Evolutionary conservation across 2,888 invertebrate genomes (phyloP).

Genomic region (Zaprionus bogoriensis): DNA sequence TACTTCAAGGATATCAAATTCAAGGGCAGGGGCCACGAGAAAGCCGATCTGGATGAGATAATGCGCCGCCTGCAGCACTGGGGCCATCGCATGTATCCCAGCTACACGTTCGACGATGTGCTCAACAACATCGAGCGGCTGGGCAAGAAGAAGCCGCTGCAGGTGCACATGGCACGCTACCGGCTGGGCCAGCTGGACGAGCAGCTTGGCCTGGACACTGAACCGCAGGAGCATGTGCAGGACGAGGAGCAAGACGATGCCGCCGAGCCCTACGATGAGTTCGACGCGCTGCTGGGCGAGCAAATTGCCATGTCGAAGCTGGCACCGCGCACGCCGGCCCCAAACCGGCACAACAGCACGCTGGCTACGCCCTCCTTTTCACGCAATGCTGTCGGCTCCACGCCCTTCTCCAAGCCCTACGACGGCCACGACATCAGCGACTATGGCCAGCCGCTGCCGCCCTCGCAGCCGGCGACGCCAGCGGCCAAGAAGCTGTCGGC

Average conservation of each 20-base stretch:
- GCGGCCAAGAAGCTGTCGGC: slow-evolving; percentile 83
- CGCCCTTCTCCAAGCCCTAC: slow-evolving; percentile 62
- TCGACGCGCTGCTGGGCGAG: slow-evolving; percentile 86
- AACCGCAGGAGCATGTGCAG: slow-evolving; percentile 84
- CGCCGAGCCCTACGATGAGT: slow-evolving; percentile 85
- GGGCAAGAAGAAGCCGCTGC: slow-evolving; percentile 91
- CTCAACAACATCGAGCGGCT: slow-evolving; percentile 90
- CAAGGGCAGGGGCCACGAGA: slow-evolving; percentile 91
- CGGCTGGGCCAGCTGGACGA: slow-evolving; percentile 83
- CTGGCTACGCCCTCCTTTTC: slow-evolving; percentile 78
- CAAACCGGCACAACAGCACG: slow-evolving; percentile 36
- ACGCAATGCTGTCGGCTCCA: slow-evolving; percentile 73
- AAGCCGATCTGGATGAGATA: slow-evolving; percentile 90
- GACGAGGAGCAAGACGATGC: slow-evolving; percentile 69
- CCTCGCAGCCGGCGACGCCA: slow-evolving; percentile 68
- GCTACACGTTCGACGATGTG: slow-evolving; percentile 93
- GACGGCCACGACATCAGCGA: slow-evolving; percentile 64
- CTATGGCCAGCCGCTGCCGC: slow-evolving; percentile 75
- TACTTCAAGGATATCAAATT: slow-evolving; percentile 92
- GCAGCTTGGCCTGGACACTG: slow-evolving; percentile 78
- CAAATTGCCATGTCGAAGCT: slow-evolving; percentile 85
- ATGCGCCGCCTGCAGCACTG: slow-evolving; percentile 95
- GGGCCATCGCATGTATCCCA: slow-evolving; percentile 96
- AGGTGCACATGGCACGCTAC: slow-evolving; percentile 87
- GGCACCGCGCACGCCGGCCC: slow-evolving; percentile 77